Percentiles rank a stretch among this genome's conserved stretches.
phyloP scores from a whole-genome alignment of 2,888 invertebrate species.

The Strigamia crassipes region DNA sequence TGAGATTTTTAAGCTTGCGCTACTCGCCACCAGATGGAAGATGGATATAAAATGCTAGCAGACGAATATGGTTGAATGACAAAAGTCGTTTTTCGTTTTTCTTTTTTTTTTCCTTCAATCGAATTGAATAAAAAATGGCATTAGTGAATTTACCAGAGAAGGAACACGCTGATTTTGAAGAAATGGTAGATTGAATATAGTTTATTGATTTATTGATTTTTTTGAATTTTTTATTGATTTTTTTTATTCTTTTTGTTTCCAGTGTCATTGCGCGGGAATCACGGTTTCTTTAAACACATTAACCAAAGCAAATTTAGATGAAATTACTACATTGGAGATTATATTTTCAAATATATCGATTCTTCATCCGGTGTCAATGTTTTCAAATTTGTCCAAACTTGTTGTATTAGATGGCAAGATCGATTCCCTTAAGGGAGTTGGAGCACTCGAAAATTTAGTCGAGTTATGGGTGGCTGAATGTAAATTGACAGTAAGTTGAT shows the following conservation, averaged over 20 bases:
- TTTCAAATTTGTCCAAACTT: conserved; percentile 12
- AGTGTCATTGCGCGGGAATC: conserved; percentile 8
- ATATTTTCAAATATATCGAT: not conserved
- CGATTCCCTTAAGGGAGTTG: not conserved
- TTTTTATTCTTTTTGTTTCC: not conserved
- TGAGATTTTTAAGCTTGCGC: not conserved
- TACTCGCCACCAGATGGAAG: not conserved
- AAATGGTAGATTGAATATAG: not conserved
- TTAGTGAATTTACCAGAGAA: not conserved
- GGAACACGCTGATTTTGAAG: not conserved
- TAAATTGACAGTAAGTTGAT: conserved; percentile 24
- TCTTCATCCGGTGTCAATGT: not conserved
- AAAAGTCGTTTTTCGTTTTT: not conserved
- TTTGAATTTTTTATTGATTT: no score
- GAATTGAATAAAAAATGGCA: not conserved
- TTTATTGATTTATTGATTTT: not conserved
- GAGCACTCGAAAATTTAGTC: not conserved
- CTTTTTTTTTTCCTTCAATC: not conserved
- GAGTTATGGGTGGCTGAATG: conserved; percentile 43
- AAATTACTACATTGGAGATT: conserved; percentile 7
- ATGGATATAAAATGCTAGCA: not conserved
- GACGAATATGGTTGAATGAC: not conserved
- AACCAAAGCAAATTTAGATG: not conserved
- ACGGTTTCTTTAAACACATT: not conserved
- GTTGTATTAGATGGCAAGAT: not conserved